Percentiles rank a stretch among this genome's conserved stretches.
Evolutionary conservation across 2,797 vertebrate species (phyloP).

Genomic region (Cyprinodon diabolis): DNA sequence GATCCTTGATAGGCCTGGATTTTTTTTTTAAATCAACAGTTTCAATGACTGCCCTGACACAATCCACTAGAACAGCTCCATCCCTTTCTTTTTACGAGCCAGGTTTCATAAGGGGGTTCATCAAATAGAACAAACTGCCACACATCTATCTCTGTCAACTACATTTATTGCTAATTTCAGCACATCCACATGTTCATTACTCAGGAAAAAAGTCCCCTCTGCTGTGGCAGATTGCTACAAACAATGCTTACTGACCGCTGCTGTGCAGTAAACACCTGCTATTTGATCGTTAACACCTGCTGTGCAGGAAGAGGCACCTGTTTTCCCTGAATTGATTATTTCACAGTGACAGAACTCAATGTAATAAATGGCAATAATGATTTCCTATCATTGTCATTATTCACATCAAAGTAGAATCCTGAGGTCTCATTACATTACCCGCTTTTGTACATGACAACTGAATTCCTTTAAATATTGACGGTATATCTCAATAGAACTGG

Average conservation of each 20-base stretch:
- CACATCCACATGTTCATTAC: slow-evolving; percentile 38
- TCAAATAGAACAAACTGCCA: neutral
- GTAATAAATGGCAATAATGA: slow-evolving; percentile 43
- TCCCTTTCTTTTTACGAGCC: neutral
- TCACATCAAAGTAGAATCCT: slow-evolving; percentile 21
- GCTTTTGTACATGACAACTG: neutral
- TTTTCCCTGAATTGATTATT: slow-evolving; percentile 46
- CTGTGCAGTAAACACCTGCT: slow-evolving; percentile 57
- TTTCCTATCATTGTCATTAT: slow-evolving; percentile 27
- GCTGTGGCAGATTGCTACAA: slow-evolving; percentile 43
- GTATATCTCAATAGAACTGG: too few species aligned
- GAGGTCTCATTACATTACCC: neutral
- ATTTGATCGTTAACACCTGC: slow-evolving; percentile 62
- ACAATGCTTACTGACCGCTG: slow-evolving; percentile 39
- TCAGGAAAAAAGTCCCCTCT: slow-evolving; percentile 3
- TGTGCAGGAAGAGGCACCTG: slow-evolving; percentile 57
- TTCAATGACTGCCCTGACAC: too few species aligned
- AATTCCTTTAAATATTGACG: neutral
- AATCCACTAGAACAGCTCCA: neutral
- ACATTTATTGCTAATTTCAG: slow-evolving; percentile 11
- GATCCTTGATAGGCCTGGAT: too few species aligned
- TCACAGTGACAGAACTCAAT: slow-evolving; percentile 27
- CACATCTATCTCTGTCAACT: slow-evolving; percentile 4
- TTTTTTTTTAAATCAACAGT: too few species aligned
- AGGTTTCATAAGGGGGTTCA: neutral